These are phyloP conservation scores for Epistrophe grossulariae DNA, from an alignment of 2,888 invertebrate species.

Conservation along the genomic window DNA sequence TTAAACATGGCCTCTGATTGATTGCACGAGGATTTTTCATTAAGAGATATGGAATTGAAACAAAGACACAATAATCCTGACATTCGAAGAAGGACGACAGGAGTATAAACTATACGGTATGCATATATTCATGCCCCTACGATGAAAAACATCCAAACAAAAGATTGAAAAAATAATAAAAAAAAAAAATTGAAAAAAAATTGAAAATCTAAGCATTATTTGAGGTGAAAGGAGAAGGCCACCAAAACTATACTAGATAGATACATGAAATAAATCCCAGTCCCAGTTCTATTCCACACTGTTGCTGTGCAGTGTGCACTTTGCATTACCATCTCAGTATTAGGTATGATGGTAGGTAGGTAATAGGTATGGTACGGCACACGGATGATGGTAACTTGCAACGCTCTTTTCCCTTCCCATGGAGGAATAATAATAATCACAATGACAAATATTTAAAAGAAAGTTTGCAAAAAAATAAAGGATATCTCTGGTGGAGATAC, in stretches of 20 bases:
- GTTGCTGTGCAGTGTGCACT: conserved; percentile 40
- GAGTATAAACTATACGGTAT: conserved; percentile 1
- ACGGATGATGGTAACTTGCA: conserved; percentile 25
- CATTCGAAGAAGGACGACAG: conserved; percentile 62
- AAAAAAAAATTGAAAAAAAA: too few species aligned
- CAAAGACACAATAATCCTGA: conserved; percentile 56
- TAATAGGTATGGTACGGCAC: not conserved
- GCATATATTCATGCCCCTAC: conserved; percentile 8
- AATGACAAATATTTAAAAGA: conserved; percentile 73
- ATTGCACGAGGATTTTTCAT: conserved; percentile 67
- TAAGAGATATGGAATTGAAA: conserved; percentile 60
- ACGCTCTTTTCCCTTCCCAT: conserved; percentile 20
- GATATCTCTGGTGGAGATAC: conserved; percentile 49
- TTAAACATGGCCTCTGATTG: conserved; percentile 69
- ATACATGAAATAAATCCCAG: conserved; percentile 25
- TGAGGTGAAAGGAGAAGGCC: conserved; percentile 73
- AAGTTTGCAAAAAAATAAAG: conserved; percentile 19
- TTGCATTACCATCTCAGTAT: not conserved
- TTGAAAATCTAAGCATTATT: conserved; percentile 63
- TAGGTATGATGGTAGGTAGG: not conserved
- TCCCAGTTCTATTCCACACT: conserved; percentile 37
- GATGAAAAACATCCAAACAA: conserved; percentile 43
- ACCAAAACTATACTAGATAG: conserved; percentile 31
- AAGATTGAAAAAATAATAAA: conserved; percentile 32
- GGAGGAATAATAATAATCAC: conserved; percentile 69